Conservation (phyloP, 2,113 vertebrate genomes). For the Thamnophis sirtalis region DNA sequence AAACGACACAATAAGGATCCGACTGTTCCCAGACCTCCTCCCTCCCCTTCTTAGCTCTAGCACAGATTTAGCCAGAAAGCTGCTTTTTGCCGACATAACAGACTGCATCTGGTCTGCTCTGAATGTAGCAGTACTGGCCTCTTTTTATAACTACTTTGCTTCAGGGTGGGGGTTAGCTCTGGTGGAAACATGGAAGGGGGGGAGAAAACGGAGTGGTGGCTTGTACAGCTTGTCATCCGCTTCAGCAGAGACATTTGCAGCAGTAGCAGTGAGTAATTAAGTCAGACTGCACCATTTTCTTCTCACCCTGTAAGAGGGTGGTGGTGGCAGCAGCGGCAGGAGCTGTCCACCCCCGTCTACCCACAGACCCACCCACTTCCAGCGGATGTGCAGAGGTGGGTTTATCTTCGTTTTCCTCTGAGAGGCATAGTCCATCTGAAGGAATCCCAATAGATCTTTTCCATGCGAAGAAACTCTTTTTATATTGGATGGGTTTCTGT, state of each 20-base stretch:
- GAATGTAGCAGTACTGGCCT: not conserved
- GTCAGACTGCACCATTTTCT: slow-evolving; percentile 82
- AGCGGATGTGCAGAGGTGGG: slow-evolving; percentile 57
- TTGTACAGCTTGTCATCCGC: slow-evolving; percentile 42
- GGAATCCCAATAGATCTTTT: slow-evolving; percentile 67
- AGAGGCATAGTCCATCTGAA: slow-evolving; percentile 64
- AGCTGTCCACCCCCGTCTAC: slow-evolving; percentile 47
- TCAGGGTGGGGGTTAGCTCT: not conserved
- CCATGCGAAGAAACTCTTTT: slow-evolving; percentile 54
- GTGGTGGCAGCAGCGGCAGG: slow-evolving; percentile 56
- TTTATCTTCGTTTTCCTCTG: slow-evolving; percentile 61
- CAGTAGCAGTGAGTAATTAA: slow-evolving; percentile 64
- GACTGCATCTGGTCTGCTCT: not conserved
- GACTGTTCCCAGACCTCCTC: slow-evolving; percentile 16
- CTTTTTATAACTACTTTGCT: not conserved
- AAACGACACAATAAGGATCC: slow-evolving; percentile 43
- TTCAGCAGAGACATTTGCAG: slow-evolving; percentile 45
- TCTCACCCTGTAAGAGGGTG: slow-evolving; percentile 65
- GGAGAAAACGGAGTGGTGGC: slow-evolving; percentile 12
- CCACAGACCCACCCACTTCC: slow-evolving; percentile 26
- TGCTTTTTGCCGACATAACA: slow-evolving; percentile 50
- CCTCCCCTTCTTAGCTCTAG: not conserved
- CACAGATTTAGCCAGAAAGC: not conserved
- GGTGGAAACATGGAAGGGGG: not conserved
- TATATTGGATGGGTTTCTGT: slow-evolving; percentile 45